phyloP scores from a whole-genome alignment of 53 echinoderm and acorn worm genomes.

The Crossaster papposus region DNA sequence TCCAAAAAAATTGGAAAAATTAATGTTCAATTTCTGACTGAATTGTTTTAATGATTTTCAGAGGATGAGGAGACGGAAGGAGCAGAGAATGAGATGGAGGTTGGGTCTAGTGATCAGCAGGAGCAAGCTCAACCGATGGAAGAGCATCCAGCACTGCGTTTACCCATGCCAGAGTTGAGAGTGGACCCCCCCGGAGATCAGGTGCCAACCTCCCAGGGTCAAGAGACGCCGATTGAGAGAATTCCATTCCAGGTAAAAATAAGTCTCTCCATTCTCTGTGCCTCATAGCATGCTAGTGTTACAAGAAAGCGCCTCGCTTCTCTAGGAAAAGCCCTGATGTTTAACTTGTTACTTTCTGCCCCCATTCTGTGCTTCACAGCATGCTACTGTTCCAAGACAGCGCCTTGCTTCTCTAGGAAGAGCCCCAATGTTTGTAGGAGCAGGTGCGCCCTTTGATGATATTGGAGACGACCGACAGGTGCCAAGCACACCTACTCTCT shows the following conservation, averaged over 20 bases:
- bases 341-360: too few relatives aligned
- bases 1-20: background rate
- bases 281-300: constrained; percentile 63
- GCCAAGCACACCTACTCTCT: constrained; percentile 97
- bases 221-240: constrained; percentile 54
- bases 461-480: constrained; percentile 91
- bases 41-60: background rate
- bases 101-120: constrained; percentile 56
- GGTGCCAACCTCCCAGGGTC: constrained; percentile 59
- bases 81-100: constrained; percentile 72
- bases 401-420: constrained; percentile 80
- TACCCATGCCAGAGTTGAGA: constrained; percentile 85
- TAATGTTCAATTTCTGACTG: background rate
- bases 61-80: constrained; percentile 84
- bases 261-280: too few relatives aligned
- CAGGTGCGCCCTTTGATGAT: constrained; percentile 87
- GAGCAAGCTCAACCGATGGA: constrained; percentile 76
- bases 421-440: constrained; percentile 54
- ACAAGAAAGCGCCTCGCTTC: constrained; percentile 81
- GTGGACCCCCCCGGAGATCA: constrained; percentile 83
- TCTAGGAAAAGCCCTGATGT: constrained; percentile 63
- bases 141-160: constrained; percentile 78
- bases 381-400: constrained; percentile 67
- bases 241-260: constrained; percentile 65
- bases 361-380: too few relatives aligned